Percentiles rank a stretch among this genome's conserved stretches.
Conservation (phyloP, 2,797 vertebrate genomes). For the Calcarius lapponicus region DNA sequence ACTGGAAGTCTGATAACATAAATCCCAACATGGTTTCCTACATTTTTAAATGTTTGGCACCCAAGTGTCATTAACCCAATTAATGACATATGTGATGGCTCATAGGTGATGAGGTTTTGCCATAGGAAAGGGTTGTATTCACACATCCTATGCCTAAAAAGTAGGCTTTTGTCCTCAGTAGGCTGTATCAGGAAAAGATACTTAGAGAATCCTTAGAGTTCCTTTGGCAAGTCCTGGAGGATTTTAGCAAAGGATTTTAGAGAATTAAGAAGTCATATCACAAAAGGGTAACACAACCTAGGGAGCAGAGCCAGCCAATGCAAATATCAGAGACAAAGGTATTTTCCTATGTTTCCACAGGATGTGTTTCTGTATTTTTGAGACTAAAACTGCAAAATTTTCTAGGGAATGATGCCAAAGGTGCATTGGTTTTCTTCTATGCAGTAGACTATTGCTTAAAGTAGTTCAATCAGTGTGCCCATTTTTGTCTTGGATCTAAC, state of each 20-base stretch:
- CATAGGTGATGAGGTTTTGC: neutral
- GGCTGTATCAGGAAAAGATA: neutral
- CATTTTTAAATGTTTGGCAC: neutral
- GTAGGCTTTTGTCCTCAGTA: neutral
- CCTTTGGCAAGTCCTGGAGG: neutral
- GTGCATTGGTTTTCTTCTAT: neutral
- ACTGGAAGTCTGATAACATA: neutral
- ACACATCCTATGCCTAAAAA: neutral
- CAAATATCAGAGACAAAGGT: neutral
- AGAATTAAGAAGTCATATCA: neutral
- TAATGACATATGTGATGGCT: neutral
- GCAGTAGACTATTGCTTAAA: neutral
- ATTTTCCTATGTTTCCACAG: neutral
- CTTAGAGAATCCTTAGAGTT: neutral
- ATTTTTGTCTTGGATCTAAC: neutral
- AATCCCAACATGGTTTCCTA: neutral
- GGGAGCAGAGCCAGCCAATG: neutral
- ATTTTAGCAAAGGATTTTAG: neutral
- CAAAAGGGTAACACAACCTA: neutral
- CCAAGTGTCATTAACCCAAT: neutral
- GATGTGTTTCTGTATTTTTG: neutral
- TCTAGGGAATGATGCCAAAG: neutral
- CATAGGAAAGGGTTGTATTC: neutral
- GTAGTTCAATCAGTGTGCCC: neutral
- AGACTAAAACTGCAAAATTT: neutral